Evolutionary conservation across 2,888 invertebrate species (phyloP), one percentile per base, ranked within the genome.

Genomic region (Dioctria linearis): DNA sequence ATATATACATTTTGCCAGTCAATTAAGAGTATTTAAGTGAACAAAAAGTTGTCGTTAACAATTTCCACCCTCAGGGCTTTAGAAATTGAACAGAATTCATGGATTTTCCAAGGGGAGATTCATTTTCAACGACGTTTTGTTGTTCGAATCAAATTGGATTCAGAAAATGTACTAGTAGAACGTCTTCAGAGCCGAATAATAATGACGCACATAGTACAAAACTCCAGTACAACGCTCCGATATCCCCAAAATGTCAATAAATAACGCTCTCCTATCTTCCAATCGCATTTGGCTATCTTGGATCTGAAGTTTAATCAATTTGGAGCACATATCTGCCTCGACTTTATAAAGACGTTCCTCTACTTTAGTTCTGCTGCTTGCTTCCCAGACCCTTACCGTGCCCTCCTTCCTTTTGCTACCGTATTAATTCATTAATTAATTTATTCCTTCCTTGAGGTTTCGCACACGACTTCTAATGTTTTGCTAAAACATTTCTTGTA

Each of bases 221-320:
- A 39, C 39, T 54, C 11, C 75, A 71, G 81, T 81, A 79, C 78
- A 76, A 81, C 49, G 79, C 81, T 76, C 79, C 81, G 81, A 81
- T 80, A 82, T 80, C 80, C 82, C 82, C 82, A 82, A 79, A 82
- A 80, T 79, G 46, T 80, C 75, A 67, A 82, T 82, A 82, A 82
- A 82, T 82, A 73, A 82, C 75, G 75, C 80, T 78, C 80, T 79
- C 66, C 79, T 40, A 80, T 79, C 69, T 80, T 79, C 69, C 80
- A 82, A 82, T 82, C 80, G 82, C 78, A 82, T 82, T 82, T 79
- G 75, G 79, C 79, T 80, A 82, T 82, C 82, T 80, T 49, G 61
- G 80, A 82, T 80, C 80, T 79, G 54, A 79, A 82, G 82, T 82
- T 82, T 82, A 82, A 82, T 82, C 82, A 82, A 82, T 82, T 82